phyloP scores from a whole-genome alignment of 2,113 vertebrate genomes.

The Pygoscelis adeliae region DNA sequence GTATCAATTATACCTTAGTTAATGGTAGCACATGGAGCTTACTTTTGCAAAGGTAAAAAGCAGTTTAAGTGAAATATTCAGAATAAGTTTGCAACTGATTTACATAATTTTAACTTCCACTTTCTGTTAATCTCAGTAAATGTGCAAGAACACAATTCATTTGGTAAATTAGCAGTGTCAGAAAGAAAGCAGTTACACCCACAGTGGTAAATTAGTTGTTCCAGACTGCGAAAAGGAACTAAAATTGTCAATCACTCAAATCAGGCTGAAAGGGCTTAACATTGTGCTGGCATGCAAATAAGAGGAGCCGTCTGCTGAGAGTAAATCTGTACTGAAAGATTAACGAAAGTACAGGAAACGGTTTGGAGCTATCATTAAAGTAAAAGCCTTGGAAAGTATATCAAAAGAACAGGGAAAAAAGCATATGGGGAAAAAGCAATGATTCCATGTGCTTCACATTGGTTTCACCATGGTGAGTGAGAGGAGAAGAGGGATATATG shows the following conservation, averaged over 20 bases:
- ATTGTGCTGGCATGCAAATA: constrained; percentile 34
- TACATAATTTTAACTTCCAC: constrained; percentile 27
- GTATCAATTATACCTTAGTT: background rate
- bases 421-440: background rate
- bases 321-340: constrained; percentile 3
- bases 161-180: constrained; percentile 33
- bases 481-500: background rate
- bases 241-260: constrained; percentile 49
- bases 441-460: background rate
- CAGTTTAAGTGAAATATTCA: background rate
- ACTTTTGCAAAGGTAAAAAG: background rate
- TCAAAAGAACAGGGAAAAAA: background rate
- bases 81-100: background rate
- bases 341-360: background rate
- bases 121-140: constrained; percentile 21
- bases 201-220: constrained; percentile 46
- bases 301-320: constrained; percentile 16
- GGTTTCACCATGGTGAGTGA: background rate
- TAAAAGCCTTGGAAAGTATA: background rate
- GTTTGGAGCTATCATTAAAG: constrained; percentile 20
- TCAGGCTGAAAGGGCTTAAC: constrained; percentile 36
- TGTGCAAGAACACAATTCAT: constrained; percentile 30
- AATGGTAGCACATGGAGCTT: background rate
- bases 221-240: constrained; percentile 44
- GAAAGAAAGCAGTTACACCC: constrained; percentile 49